A percentile compares a stretch with the other conserved stretches of the same genome.
Conservation (phyloP, 1,140 invertebrate genomes). For the Aphelinus certus region DNA sequence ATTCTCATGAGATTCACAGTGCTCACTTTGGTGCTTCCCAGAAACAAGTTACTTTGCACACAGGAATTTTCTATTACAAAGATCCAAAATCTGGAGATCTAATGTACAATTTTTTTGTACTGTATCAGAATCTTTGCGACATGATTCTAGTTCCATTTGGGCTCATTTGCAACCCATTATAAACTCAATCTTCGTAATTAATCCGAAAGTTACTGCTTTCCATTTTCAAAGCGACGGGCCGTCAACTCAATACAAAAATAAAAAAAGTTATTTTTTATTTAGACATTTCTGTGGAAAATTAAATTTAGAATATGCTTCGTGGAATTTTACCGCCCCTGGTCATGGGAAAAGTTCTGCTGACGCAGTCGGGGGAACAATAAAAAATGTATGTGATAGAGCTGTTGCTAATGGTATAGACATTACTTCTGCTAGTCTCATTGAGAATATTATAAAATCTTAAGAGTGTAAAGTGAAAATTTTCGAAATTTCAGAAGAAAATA, state of each 20-base stretch:
- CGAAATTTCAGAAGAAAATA: conserved; percentile 27
- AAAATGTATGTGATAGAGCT: conserved; percentile 54
- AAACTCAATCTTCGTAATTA: conserved; percentile 25
- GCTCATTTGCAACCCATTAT: conserved; percentile 52
- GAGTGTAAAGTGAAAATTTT: conserved; percentile 38
- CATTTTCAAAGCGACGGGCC: conserved; percentile 46
- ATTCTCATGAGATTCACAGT: conserved; percentile 52
- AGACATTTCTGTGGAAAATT: conserved; percentile 13
- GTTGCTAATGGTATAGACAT: conserved; percentile 55
- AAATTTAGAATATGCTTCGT: conserved; percentile 35
- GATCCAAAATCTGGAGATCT: conserved; percentile 35
- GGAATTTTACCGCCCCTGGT: conserved; percentile 57
- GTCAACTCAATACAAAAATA: conserved; percentile 46
- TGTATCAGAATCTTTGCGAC: conserved; percentile 51
- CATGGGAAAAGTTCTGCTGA: conserved; percentile 63
- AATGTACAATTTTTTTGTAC: conserved; percentile 51
- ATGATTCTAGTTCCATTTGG: conserved; percentile 55
- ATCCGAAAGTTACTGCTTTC: conserved; percentile 32
- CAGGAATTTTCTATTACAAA: conserved; percentile 48
- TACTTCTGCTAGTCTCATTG: conserved; percentile 30
- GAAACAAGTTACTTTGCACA: conserved; percentile 54
- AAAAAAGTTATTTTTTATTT: conserved; percentile 41
- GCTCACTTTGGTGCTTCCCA: conserved; percentile 52
- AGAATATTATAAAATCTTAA: conserved; percentile 24
- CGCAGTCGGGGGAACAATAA: conserved; percentile 59